phyloP scores from a whole-genome alignment of 2,113 vertebrate species.

The Strigops habroptila region DNA sequence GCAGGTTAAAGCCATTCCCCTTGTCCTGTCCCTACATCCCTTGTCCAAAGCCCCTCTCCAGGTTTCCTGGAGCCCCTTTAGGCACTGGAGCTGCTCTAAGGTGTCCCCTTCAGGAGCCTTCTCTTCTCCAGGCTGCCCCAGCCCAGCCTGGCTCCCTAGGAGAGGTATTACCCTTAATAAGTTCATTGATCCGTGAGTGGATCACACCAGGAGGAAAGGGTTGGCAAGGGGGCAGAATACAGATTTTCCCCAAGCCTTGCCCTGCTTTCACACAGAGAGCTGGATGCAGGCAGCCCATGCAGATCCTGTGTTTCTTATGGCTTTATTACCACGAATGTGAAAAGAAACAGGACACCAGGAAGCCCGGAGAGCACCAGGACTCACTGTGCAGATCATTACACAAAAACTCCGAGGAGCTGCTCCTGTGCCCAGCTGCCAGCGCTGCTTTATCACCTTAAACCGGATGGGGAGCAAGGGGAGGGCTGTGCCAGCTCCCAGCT shows the following conservation, averaged over 20 bases:
- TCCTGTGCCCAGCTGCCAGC: background rate
- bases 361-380: background rate
- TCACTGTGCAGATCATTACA: background rate
- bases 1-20: too few relatives aligned
- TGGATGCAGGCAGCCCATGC: accelerated
- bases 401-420: background rate
- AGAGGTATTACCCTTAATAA: background rate
- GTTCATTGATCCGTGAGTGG: background rate
- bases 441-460: background rate
- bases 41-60: too few relatives aligned
- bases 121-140: background rate
- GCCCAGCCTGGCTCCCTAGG: background rate
- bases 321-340: background rate
- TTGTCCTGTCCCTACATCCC: too few relatives aligned
- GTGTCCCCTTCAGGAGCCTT: background rate
- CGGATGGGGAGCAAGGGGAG: background rate
- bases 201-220: background rate
- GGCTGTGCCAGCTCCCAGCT: background rate
- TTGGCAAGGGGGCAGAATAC: background rate
- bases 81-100: too few relatives aligned
- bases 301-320: background rate
- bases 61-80: too few relatives aligned
- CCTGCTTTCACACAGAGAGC: accelerated
- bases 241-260: background rate
- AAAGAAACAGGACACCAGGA: background rate